Base-by-base conservation (phyloP, 2,888 invertebrate genomes). In the Julus scanicus region DNA sequence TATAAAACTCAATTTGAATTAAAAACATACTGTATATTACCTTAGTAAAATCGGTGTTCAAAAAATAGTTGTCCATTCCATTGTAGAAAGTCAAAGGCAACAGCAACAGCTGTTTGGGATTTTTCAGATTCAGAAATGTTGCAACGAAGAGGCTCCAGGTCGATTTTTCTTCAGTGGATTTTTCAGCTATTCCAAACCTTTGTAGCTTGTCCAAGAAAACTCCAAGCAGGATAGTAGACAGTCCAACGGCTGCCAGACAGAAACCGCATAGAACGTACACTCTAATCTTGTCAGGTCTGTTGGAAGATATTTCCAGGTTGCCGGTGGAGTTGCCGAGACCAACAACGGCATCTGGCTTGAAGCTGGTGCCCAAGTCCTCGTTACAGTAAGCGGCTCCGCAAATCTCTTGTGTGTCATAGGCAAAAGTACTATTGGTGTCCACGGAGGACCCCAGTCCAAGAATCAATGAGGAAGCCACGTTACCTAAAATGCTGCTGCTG, bases 361-460 rank as follows among this genome's bases (percentile, higher is more conserved):
- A 88, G 83, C 85, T 63, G 49, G 86, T 85, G 44, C 85, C 86
- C n/a, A 88, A 40, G 40, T 86, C 86, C 71, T 71, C 88, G 29
- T 88, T 87, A 20, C 90, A 90, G 40, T 89, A 90, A 13, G 44
- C 83, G 2, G 89, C 89, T 3, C 89, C 90, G 85, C 90, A 90
- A 20, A 88, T 87, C 39, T 86, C 1, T 4, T 88, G 37, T 17
- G 88, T 85, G 83, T 88, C 83, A 11, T 48, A 29, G 44, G 48
- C 48, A 2, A 71, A 71, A 6, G 29, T 71, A 6, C 9, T 6
- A 37, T 88, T 49, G 20, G 20, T 13, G 39, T 88, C 88, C 13
- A 63, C 39, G 9, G 57, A 37, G 71, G 71, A 29, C 39, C 49
- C 80, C 29, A 57, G 8, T 15, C 88, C 88, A n/a, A 88, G 20